Evolutionary conservation across 2,888 invertebrate species (phyloP).

Genomic region (Megastigmus dorsalis): DNA sequence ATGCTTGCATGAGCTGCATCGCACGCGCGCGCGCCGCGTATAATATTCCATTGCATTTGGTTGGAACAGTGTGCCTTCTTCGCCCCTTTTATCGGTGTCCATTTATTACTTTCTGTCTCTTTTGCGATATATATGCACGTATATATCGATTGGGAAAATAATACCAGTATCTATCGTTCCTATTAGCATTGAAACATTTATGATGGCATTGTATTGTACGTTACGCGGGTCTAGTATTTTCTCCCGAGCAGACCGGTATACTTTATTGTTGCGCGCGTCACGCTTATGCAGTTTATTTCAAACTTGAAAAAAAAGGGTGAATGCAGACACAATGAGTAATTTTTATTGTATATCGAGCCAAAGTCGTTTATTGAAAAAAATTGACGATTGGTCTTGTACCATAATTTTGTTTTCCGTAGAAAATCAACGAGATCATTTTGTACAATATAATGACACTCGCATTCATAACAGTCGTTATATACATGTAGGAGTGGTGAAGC

Average conservation of each 20-base stretch:
- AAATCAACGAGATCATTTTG: constrained; percentile 20
- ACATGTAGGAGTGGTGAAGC: no score
- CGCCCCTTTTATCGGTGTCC: constrained; percentile 14
- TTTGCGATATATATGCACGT: constrained; percentile 19
- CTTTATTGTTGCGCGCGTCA: constrained; percentile 12
- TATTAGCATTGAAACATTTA: constrained; percentile 51
- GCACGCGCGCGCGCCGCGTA: background rate
- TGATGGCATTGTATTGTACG: constrained; percentile 31
- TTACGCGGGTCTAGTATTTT: constrained; percentile 24
- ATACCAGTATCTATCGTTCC: constrained; percentile 49
- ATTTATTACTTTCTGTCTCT: constrained; percentile 47
- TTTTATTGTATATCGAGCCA: background rate
- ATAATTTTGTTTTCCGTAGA: constrained; percentile 17
- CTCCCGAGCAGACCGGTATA: constrained; percentile 1
- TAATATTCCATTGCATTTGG: constrained; percentile 38
- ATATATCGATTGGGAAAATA: constrained; percentile 49
- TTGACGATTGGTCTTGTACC: background rate
- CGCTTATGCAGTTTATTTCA: constrained; percentile 20
- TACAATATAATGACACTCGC: background rate
- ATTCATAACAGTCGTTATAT: no score
- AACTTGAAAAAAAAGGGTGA: constrained; percentile 39
- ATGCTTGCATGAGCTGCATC: constrained; percentile 26
- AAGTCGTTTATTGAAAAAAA: constrained; percentile 19
- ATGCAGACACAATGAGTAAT: background rate
- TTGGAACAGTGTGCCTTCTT: constrained; percentile 17